Conservation (phyloP, 2,113 vertebrate genomes). For the Phyllostomus hastatus region DNA sequence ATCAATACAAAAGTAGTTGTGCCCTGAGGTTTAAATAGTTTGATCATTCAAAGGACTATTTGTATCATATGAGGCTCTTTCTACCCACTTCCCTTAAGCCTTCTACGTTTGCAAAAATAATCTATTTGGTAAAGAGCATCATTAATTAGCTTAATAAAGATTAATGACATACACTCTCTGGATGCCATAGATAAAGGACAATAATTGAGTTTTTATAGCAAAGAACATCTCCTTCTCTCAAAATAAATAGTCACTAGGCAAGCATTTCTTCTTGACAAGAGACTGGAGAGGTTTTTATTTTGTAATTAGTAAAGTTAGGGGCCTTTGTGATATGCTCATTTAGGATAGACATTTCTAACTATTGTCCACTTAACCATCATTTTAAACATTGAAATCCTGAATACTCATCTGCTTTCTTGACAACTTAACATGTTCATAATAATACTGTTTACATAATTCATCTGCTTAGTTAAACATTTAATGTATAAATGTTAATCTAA, state of each 20-base stretch:
- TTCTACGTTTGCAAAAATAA: neutral
- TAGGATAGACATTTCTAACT: neutral
- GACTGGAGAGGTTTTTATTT: neutral
- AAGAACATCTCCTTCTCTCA: neutral
- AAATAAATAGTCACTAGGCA: neutral
- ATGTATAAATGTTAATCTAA: neutral
- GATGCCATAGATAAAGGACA: neutral
- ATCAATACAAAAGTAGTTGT: neutral
- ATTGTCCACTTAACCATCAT: neutral
- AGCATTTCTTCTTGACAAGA: neutral
- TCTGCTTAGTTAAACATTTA: neutral
- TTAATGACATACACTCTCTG: neutral
- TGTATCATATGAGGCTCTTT: neutral
- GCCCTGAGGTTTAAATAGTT: neutral
- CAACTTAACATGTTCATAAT: neutral
- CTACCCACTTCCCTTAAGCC: neutral
- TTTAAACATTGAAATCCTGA: conserved; percentile 32
- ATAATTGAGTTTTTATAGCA: neutral
- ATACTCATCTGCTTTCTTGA: neutral
- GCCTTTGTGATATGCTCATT: neutral
- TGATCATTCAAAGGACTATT: neutral
- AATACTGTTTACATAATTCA: neutral
- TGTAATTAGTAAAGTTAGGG: neutral
- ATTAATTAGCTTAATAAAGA: neutral
- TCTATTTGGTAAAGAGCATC: neutral